These are phyloP conservation scores for Misgurnus anguillicaudatus DNA, from an alignment of 2,113 vertebrate species.

Conservation along the genomic window DNA sequence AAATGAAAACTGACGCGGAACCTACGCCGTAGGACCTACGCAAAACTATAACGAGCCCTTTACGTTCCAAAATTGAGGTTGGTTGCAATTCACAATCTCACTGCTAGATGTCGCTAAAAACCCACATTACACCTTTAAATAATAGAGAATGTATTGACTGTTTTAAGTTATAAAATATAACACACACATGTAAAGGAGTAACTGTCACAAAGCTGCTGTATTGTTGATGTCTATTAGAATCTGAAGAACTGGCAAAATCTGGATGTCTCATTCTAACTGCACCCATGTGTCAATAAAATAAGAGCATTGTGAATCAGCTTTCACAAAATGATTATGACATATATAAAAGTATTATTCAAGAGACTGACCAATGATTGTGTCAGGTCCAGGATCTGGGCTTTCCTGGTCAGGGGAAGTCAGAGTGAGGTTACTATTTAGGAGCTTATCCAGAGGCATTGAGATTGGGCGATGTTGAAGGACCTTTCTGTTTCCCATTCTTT, in stretches of 20 bases:
- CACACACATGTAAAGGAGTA: no score
- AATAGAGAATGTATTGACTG: no score
- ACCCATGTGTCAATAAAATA: background rate
- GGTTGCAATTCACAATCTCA: no score
- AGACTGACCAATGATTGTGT: constrained; percentile 74
- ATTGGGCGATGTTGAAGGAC: constrained; percentile 81
- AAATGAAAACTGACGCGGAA: no score
- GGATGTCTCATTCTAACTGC: constrained; percentile 5
- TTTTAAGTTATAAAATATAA: no score
- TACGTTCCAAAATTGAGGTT: no score
- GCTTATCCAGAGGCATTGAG: constrained; percentile 91
- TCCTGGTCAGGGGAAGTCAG: constrained; percentile 68
- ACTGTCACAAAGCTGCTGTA: background rate
- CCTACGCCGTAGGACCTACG: no score
- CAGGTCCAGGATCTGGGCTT: constrained; percentile 65
- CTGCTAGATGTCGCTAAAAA: no score
- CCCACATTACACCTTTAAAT: no score
- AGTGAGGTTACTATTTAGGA: constrained; percentile 76
- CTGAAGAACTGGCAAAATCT: background rate
- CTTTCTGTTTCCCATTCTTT: constrained; percentile 60
- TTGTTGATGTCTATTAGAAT: background rate
- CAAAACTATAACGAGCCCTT: no score
- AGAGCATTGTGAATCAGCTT: background rate
- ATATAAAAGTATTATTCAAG: background rate
- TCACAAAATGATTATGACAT: background rate